Evolutionary conservation across 2,888 invertebrate species (phyloP), one percentile per base, ranked within the genome.

Genomic region (Plutella xylostella): DNA sequence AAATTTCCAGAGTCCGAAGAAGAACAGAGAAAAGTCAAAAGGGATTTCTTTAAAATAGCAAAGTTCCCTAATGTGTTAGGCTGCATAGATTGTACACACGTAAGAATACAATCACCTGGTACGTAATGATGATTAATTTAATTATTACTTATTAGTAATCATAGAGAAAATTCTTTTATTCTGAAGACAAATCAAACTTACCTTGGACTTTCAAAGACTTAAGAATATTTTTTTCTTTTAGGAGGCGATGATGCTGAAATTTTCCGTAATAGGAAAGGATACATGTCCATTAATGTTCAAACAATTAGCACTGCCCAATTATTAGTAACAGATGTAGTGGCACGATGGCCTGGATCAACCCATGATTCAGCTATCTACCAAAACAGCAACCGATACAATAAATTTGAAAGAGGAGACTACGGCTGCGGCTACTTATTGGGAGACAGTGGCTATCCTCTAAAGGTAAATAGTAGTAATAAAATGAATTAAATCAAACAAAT

Each of bases 371-470:
- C 53, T 34, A 52, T 53, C 45, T 46, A 42, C 43, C 44, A 46
- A 42, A 48, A 43, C 35, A 42, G 45, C 37, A 22, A 37, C n/a
- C 14, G 22, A 11, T 45, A 18, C 9, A 9, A 15, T 6, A 15
- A 45, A n/a, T 55, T 50, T 46, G 47, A 51, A 12, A 42, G 47
- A 30, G 46, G 45, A 30, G 14, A 51, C 15, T 42, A 57, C 28
- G 45, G 52, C 7, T 35, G 38, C 6, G 12, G 14, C 4, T 31
- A 44, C 34, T 42, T 51, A 33, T 30, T 52, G 28, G 58, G 55
- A 11, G 57, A 61, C 45, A 56, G 55, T 53, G 61, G 60, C 14
- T 61, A 63, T 49, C 50, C 53, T 5, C 40, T 56, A 7, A 53
- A 49, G 46, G 42, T 46, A 41, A 22, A 18, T 37, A 37, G 11